Evolutionary conservation across 2,888 invertebrate species (phyloP).

Genomic region (Rosalia funebris): DNA sequence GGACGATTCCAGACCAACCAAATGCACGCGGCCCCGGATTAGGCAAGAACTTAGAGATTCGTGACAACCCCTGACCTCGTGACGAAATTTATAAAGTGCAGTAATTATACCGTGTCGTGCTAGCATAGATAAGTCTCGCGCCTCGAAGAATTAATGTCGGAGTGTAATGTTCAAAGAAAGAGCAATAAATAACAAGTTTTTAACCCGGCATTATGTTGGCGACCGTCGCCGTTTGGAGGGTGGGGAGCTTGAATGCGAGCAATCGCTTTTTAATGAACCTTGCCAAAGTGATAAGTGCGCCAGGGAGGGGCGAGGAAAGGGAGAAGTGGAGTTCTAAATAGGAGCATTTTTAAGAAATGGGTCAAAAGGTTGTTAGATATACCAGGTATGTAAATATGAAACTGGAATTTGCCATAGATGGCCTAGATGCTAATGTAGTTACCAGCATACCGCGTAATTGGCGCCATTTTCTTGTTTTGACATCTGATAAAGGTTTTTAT

Average conservation of each 20-base stretch:
- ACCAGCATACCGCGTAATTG: too few relatives aligned
- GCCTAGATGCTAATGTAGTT: too few relatives aligned
- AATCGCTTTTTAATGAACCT: neutral
- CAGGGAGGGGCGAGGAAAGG: too few relatives aligned
- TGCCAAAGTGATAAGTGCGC: neutral
- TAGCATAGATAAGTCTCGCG: neutral
- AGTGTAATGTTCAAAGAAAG: conserved; percentile 5
- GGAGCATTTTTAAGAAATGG: too few relatives aligned
- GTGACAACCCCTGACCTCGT: neutral
- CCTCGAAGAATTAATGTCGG: conserved; percentile 9
- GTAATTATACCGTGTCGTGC: conserved; percentile 7
- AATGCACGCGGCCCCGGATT: neutral
- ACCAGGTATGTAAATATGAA: too few relatives aligned
- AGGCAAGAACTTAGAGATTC: neutral
- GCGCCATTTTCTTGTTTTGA: too few relatives aligned
- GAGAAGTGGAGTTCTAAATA: too few relatives aligned
- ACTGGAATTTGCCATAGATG: too few relatives aligned
- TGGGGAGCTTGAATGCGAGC: neutral
- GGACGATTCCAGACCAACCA: neutral
- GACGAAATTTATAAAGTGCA: conserved; percentile 12
- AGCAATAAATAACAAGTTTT: conserved; percentile 15
- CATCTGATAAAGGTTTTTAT: too few relatives aligned
- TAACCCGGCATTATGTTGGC: neutral
- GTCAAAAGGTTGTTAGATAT: too few relatives aligned
- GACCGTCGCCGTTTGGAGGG: neutral